Base-by-base conservation (phyloP, 2,113 vertebrate genomes). In the Gasterosteus aculeatus region DNA sequence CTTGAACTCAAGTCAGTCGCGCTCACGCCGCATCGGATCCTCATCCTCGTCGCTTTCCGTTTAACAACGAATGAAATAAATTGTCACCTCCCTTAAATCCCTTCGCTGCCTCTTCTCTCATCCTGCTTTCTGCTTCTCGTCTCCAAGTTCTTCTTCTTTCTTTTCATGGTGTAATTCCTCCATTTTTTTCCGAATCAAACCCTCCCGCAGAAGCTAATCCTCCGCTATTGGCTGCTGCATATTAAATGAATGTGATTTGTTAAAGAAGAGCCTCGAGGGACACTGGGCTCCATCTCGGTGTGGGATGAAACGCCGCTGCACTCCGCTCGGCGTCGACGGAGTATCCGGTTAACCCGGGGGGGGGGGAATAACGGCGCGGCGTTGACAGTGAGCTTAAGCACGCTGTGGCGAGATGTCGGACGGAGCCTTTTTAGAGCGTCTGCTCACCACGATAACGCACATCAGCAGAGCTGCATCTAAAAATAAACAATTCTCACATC, bases 171-270 rank as follows among this genome's bases (percentile, higher is more conserved):
- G 68, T 88, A 83, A 88, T 88, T 78, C 81, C 47, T 54, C 61
- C 42, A 64, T 87, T 85, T 85, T 87, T 85, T 81, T 88, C 68
- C 62, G 82, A 87, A 80, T 89, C 82, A 86, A 84, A 78, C 72
- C 62, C 74, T 67, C 61, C 56, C 62, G 54, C 85, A 76, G 39
- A 79, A 82, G 82, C 35, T 72, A 88, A 89, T 89, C 78, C 76
- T 29, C n/a, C 79, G 77, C 85, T 65, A 78, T 79, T 78, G 79
- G 67, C 81, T 75, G 74, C 80, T 72, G 73, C 72, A 78, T 84
- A 85, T 90, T 86, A 80, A 88, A 87, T 84, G 70, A 87, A 89
- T 87, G 64, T 78, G 68, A 85, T 88, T 87, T 87, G 85, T 90
- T 85, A 72, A 91, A 86, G 65, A 77, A 78, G 42, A 42, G 72